A percentile compares a stretch with the other conserved stretches of the same genome.
These are phyloP conservation scores for Nothura maculosa DNA, from an alignment of 2,797 vertebrate genomes.

Conservation along the genomic window DNA sequence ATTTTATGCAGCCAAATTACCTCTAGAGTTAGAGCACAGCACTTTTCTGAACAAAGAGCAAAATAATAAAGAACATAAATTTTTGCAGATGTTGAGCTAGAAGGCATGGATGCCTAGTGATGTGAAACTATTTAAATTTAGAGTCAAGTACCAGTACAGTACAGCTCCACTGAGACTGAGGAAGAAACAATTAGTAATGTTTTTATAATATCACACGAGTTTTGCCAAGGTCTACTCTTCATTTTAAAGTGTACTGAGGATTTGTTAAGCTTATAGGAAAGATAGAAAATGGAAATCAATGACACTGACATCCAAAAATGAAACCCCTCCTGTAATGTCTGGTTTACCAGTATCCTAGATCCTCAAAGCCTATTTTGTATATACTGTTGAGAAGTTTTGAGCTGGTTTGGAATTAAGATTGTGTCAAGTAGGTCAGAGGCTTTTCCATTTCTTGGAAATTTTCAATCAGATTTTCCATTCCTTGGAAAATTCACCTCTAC, in stretches of 20 bases:
- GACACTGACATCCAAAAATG: background rate
- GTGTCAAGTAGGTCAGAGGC: background rate
- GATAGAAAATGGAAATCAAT: background rate
- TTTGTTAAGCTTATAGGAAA: background rate
- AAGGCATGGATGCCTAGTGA: background rate
- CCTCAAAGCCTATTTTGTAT: background rate
- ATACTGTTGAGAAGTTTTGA: background rate
- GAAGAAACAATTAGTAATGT: background rate
- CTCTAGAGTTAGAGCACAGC: background rate
- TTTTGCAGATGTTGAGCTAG: background rate
- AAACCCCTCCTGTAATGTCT: background rate
- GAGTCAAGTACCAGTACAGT: background rate
- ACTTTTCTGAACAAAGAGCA: background rate
- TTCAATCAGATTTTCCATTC: too few relatives aligned
- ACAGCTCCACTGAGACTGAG: background rate
- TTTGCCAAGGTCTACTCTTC: background rate
- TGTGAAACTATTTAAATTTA: background rate
- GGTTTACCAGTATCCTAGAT: background rate
- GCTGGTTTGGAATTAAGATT: background rate
- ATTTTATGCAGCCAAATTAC: background rate
- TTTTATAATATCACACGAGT: background rate
- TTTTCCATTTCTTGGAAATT: too few relatives aligned
- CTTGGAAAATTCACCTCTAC: too few relatives aligned
- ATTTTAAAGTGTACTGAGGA: background rate
- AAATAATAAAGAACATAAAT: background rate